Evolutionary conservation across 2,888 invertebrate species (phyloP).

Genomic region (Helobdella robusta): DNA sequence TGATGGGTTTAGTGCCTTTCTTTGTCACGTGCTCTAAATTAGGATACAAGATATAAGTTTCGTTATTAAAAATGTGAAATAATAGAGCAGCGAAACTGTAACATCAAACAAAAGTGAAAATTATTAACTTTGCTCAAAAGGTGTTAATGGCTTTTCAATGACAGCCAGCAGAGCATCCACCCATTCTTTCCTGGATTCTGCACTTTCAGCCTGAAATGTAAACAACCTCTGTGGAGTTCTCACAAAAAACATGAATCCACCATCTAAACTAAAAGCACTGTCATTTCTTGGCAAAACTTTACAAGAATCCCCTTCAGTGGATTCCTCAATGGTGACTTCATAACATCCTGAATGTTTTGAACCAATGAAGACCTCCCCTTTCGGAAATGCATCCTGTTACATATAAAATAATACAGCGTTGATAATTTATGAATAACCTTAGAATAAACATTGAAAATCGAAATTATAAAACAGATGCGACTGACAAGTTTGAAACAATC

Average conservation of each 20-base stretch:
- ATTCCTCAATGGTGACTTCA: conserved; percentile 9
- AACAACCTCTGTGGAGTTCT: conserved; percentile 9
- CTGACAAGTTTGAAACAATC: too few species aligned
- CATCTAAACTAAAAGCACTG: conserved; percentile 1
- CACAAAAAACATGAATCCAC: background rate
- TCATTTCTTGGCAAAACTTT: too few species aligned
- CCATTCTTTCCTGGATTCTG: conserved; percentile 6
- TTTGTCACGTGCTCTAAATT: background rate
- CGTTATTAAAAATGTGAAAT: too few species aligned
- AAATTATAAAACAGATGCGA: too few species aligned
- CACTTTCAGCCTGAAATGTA: conserved; percentile 12
- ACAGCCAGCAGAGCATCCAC: background rate
- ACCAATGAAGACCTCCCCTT: conserved; percentile 23
- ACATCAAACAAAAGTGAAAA: conserved; percentile 4
- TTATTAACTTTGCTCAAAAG: conserved; percentile 15
- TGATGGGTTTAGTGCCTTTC: background rate
- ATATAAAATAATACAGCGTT: too few species aligned
- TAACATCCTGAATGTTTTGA: background rate
- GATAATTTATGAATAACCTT: too few species aligned
- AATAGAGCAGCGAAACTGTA: too few species aligned
- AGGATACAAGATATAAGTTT: too few species aligned
- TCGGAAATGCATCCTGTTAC: conserved; percentile 19
- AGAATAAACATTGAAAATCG: too few species aligned
- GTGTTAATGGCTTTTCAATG: conserved; percentile 1
- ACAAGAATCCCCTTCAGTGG: background rate